phyloP scores from a whole-genome alignment of 2,888 invertebrate species.

The Portevinia maculata region DNA sequence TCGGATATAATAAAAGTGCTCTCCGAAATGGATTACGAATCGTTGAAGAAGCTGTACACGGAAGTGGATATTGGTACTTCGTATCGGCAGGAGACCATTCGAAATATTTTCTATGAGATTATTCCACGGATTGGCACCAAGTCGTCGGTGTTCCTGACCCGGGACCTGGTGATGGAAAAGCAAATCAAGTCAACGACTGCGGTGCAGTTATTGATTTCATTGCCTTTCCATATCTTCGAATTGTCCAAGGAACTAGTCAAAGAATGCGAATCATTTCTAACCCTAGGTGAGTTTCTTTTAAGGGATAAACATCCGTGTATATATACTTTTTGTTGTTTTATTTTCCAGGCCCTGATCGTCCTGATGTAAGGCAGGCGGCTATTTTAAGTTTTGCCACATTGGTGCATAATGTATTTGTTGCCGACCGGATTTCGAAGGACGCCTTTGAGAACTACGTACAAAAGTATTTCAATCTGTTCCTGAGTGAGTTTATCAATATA shows the following conservation, averaged over 20 bases:
- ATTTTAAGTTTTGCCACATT: slow-evolving; percentile 88
- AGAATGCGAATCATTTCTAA: slow-evolving; percentile 84
- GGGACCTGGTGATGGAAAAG: slow-evolving; percentile 86
- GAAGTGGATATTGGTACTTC: slow-evolving; percentile 88
- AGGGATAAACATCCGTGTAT: neutral
- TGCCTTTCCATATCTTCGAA: slow-evolving; percentile 88
- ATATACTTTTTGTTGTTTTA: neutral
- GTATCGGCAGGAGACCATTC: slow-evolving; percentile 88
- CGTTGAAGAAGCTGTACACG: slow-evolving; percentile 83
- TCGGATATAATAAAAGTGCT: slow-evolving; percentile 81
- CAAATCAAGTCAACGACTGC: slow-evolving; percentile 87
- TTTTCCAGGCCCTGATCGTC: slow-evolving; percentile 79
- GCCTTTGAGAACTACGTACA: slow-evolving; percentile 88
- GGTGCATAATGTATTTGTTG: slow-evolving; percentile 85
- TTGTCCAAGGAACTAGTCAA: slow-evolving; percentile 84
- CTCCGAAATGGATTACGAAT: slow-evolving; percentile 81
- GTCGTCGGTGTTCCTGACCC: slow-evolving; percentile 86
- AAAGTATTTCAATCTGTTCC: slow-evolving; percentile 88
- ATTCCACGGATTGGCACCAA: slow-evolving; percentile 88
- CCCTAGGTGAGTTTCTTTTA: slow-evolving; percentile 78
- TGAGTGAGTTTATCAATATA: slow-evolving; percentile 83
- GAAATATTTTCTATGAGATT: slow-evolving; percentile 89
- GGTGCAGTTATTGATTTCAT: slow-evolving; percentile 86
- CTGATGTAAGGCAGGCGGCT: slow-evolving; percentile 87
- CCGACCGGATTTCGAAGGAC: slow-evolving; percentile 85